phyloP scores from a whole-genome alignment of 2,888 invertebrate genomes.

The Cremastinae sp. region DNA sequence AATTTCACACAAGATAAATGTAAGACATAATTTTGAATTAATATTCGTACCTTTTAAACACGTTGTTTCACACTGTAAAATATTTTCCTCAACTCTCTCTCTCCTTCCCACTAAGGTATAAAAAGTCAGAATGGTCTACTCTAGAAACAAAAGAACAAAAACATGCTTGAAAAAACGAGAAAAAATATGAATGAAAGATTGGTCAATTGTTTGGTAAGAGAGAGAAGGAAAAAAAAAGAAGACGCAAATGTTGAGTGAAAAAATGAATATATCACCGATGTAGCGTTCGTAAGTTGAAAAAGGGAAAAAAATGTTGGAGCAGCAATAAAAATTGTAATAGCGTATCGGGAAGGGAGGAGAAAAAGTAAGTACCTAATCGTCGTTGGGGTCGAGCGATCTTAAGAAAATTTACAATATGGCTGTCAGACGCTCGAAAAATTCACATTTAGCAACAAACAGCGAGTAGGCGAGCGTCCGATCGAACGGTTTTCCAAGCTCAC shows the following conservation, averaged over 20 bases:
- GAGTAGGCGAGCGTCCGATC: slow-evolving; percentile 52
- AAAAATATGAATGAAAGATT: too few species aligned
- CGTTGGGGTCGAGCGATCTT: slow-evolving; percentile 45
- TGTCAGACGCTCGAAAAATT: slow-evolving; percentile 67
- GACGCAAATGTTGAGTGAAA: too few species aligned
- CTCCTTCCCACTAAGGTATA: too few species aligned
- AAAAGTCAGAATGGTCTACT: too few species aligned
- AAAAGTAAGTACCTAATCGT: slow-evolving; percentile 51
- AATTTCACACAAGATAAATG: too few species aligned
- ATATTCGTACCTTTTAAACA: too few species aligned
- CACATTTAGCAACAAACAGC: slow-evolving; percentile 67
- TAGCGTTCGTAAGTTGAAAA: not conserved
- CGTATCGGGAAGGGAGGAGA: slow-evolving; percentile 17
- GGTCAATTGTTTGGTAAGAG: too few species aligned
- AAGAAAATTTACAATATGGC: slow-evolving; percentile 73
- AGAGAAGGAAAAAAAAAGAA: too few species aligned
- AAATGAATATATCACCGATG: not conserved
- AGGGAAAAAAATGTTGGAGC: slow-evolving; percentile 15
- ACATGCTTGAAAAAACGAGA: not conserved
- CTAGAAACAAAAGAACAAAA: not conserved
- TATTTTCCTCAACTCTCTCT: too few species aligned
- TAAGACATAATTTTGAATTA: too few species aligned
- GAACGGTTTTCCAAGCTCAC: slow-evolving; percentile 25
- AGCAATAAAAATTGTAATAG: slow-evolving; percentile 26
- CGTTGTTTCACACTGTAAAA: too few species aligned